These are phyloP conservation scores for Neosilurus mollespiculum DNA, from an alignment of 2,797 vertebrate species.

Conservation along the genomic window DNA sequence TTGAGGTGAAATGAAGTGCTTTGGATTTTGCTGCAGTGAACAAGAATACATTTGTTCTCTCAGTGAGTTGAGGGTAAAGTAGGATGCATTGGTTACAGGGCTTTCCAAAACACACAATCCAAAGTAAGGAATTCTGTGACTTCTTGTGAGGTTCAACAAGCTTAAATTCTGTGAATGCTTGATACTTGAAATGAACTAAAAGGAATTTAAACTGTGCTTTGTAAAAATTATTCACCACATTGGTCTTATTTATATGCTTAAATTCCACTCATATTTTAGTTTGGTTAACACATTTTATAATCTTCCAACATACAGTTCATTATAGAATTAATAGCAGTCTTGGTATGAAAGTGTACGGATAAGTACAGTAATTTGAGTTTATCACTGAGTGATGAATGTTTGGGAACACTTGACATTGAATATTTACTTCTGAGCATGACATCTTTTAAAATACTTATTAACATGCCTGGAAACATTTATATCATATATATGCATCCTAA, in stretches of 20 bases:
- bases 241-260: neutral
- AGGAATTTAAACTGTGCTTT: neutral
- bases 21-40: neutral
- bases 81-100: neutral
- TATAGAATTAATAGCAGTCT: too few species aligned
- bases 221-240: neutral
- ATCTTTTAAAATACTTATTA: too few species aligned
- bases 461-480: too few species aligned
- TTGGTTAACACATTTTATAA: neutral
- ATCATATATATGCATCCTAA: neutral
- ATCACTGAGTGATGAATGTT: neutral
- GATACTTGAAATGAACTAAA: too few species aligned
- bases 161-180: too few species aligned
- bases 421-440: neutral
- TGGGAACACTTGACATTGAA: neutral
- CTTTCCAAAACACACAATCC: neutral
- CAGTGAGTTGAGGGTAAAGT: neutral
- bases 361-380: neutral
- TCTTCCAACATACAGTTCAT: too few species aligned
- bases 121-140: neutral
- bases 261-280: neutral
- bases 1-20: neutral
- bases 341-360: neutral
- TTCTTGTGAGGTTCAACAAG: neutral
- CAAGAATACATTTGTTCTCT: neutral